These are phyloP conservation scores for Gallinago media DNA, from an alignment of 2,113 vertebrate genomes.

Conservation along the genomic window DNA sequence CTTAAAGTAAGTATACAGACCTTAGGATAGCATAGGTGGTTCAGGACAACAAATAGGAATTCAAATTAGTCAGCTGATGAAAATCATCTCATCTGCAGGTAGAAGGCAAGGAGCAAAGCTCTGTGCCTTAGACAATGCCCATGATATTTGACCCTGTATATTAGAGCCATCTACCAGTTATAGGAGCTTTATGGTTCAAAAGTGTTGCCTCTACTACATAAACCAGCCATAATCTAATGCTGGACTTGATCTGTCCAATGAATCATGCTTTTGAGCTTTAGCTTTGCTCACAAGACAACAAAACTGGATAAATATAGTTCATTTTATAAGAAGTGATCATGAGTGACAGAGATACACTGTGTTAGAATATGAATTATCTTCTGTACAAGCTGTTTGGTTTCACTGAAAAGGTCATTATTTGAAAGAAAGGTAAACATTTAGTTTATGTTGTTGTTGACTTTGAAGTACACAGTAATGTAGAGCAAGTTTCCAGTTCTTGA, in stretches of 20 bases:
- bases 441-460: neutral
- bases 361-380: neutral
- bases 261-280: neutral
- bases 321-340: neutral
- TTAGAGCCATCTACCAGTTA: neutral
- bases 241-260: neutral
- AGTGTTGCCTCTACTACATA: neutral
- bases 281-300: neutral
- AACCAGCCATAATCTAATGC: neutral
- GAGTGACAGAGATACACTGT: neutral
- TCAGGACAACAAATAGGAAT: neutral
- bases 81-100: neutral
- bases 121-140: neutral
- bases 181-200: neutral
- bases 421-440: neutral
- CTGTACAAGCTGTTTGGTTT: neutral
- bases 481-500: neutral
- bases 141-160: neutral
- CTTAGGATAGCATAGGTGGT: neutral
- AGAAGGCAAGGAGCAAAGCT: neutral
- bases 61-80: neutral
- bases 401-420: neutral
- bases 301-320: neutral
- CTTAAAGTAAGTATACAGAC: neutral
- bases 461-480: neutral